Base-by-base conservation (phyloP, 2,797 vertebrate genomes). In the Notoglanidium macrostoma region DNA sequence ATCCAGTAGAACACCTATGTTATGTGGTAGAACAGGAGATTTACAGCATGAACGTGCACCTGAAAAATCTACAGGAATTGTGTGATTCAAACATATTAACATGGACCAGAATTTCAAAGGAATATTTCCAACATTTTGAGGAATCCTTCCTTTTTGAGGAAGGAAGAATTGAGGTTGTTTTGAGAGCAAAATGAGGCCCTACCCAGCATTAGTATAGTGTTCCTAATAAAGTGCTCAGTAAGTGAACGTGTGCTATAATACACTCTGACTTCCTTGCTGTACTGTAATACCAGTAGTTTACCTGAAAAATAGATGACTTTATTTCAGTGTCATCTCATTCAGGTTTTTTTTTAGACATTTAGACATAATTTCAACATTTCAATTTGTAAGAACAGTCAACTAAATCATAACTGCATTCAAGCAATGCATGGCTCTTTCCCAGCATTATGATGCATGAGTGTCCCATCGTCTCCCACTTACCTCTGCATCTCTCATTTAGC, bases 401-500 rank as follows among this genome's bases (percentile, higher is more conserved):
- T 21, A 73, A 35, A 72, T 49, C 68, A 12, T 32, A 83, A 78
- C n/a, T 67, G 19, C 10, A 63, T 55, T 84, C 8, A 26, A 65
- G 49, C 9, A 72, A 72, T 51, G 23, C 17, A 46, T 84, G 21
- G 61, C 26, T 65, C 63, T 65, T 88, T 85, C 32, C 49, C 63
- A 70, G 44, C 76, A 67, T 51, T 70, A 68, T 49, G 51, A 23
- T 80, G 26, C 26, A 72, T 44, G 40, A 70, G 23, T 35, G 32
- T 59, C 46, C n/a, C 26, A 35, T 63, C n/a, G 32, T 79, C 78
- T 76, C 14, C 5, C 49, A 65, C 35, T 44, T 61, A 15, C 40
- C 23, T 40, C 40, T 26, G 67, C 10, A 44, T 79, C 77, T 84
- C 29, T 88, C 46, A 68, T 79, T 80, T 70, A 3, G 49, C 81